Evolutionary conservation across 2,888 invertebrate genomes (phyloP), one percentile per base, ranked within the genome.

Genomic region (Andrena trimmerana): DNA sequence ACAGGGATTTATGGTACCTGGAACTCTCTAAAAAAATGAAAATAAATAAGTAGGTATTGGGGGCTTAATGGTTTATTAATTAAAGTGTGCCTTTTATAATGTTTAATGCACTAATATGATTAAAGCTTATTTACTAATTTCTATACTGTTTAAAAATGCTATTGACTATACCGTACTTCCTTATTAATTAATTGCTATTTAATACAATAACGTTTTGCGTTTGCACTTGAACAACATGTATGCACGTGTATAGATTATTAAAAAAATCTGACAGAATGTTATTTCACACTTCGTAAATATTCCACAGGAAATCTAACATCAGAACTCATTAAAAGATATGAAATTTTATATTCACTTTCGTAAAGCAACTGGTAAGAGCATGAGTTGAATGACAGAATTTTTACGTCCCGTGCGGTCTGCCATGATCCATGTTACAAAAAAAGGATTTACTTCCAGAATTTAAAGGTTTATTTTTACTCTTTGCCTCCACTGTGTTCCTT

Each of bases 61-160:
- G 6, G 69, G 67, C 54, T 77, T 68, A 77, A 69, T 65, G 33
- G 63, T 68, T 77, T 77, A 77, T 69, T 69, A 77, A 79, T 79
- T 76, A 71, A 71, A 62, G 62, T 24, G 16, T 10, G 24, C 29
- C 16, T 60, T 54, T 54, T 57, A 36, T 29, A 62, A 48, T 24
- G 27, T 31, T 31, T 66, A 27, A 42, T 67, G 48, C 68, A 31
- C 10, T 59, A 24, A 27, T 31, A 74, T 57, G 20, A 54, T 13
- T 42, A 42, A 13, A 42, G 13, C 42, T 42, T 42, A 42, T 42
- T 42, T 42, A 42, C 13, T 42, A 42, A 42, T 42, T 42, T 10
- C 3, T 42, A 42, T 42, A 42, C 10, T 42, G 13, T 42, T 42
- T 13, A 42, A 13, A 42, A 42, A 13, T 42, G 36, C 36, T 42